phyloP scores from a whole-genome alignment of 2,113 vertebrate species.

The Ceyx margarethae region DNA sequence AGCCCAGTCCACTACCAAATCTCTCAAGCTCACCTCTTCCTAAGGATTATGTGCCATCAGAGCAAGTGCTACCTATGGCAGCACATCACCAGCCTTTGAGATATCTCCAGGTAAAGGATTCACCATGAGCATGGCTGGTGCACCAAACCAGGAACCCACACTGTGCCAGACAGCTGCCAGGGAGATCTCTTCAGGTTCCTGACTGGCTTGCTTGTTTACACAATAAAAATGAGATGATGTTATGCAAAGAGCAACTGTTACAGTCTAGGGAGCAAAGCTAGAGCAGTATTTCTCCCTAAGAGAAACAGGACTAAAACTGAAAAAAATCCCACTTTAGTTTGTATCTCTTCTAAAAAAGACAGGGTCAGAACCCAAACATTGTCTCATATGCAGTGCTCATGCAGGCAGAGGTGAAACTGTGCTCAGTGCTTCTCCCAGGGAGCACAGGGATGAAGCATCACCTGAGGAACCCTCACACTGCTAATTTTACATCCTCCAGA shows the following conservation, averaged over 20 bases:
- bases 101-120: background rate
- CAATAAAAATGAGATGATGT: background rate
- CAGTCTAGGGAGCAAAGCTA: background rate
- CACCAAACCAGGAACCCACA: background rate
- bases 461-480: background rate
- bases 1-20: background rate
- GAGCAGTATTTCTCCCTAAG: background rate
- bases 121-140: rapidly evolving
- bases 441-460: background rate
- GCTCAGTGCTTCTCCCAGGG: background rate
- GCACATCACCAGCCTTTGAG: background rate
- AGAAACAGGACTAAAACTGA: background rate
- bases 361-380: background rate
- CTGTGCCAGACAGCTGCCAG: background rate
- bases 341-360: background rate
- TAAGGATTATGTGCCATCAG: background rate
- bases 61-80: background rate
- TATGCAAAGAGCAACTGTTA: background rate
- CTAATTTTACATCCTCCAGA: background rate
- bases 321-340: background rate
- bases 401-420: background rate
- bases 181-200: background rate
- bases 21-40: background rate
- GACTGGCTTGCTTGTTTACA: background rate
- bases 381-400: background rate